Conservation (phyloP, 1,140 invertebrate genomes). For the Brachionus plicatilis region DNA sequence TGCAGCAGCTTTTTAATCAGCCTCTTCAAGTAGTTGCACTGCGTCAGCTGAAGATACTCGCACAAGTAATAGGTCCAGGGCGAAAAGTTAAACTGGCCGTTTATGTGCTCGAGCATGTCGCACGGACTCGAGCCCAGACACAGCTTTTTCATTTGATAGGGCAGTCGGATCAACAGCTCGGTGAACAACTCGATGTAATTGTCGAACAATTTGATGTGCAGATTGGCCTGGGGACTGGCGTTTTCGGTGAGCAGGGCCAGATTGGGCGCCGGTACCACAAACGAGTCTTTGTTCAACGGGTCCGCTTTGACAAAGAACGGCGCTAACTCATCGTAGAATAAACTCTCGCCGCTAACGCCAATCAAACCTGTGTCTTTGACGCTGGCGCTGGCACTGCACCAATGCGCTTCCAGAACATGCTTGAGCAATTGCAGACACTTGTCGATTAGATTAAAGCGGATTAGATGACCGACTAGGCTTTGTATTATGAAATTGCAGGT, state of each 20-base stretch:
- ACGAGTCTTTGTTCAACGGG: conserved; percentile 34
- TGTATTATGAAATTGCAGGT: conserved; percentile 31
- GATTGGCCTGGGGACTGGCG: neutral
- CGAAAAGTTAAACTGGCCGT: conserved; percentile 18
- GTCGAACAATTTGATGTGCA: neutral
- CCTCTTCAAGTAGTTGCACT: conserved; percentile 59
- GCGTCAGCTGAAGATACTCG: conserved; percentile 87
- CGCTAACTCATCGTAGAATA: neutral
- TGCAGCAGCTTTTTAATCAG: conserved; percentile 67
- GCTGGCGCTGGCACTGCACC: neutral
- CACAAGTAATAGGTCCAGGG: conserved; percentile 76
- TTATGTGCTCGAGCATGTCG: neutral
- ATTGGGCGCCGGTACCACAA: conserved; percentile 19
- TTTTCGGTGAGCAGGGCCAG: neutral
- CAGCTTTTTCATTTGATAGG: conserved; percentile 70
- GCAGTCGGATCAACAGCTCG: conserved; percentile 84
- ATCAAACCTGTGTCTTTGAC: neutral
- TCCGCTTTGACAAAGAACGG: conserved; percentile 22
- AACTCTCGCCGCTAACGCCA: neutral
- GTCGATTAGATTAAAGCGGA: conserved; percentile 10
- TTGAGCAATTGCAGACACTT: conserved; percentile 4
- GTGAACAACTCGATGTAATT: conserved; percentile 64
- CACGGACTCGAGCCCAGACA: neutral
- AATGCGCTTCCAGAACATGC: neutral
- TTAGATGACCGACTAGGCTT: neutral